Percentiles rank a stretch among this genome's conserved stretches.
Conservation (phyloP, 2,888 invertebrate genomes). For the Osmoderma eremita region DNA sequence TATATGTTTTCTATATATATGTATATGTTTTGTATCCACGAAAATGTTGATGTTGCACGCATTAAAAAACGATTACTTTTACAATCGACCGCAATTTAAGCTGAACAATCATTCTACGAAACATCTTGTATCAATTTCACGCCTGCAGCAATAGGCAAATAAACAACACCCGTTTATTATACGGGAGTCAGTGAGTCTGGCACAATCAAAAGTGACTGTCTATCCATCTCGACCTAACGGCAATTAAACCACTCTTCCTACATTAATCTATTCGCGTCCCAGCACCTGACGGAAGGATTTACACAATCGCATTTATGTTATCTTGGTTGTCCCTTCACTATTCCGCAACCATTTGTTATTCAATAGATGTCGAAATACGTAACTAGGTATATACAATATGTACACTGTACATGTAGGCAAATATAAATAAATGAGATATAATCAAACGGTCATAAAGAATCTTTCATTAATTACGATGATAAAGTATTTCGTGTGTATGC, state of each 20-base stretch:
- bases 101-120: too few relatives aligned
- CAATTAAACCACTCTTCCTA: constrained; percentile 28
- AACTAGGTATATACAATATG: neutral
- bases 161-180: constrained; percentile 4
- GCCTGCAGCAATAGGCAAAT: neutral
- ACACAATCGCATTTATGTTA: constrained; percentile 24
- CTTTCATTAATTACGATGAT: constrained; percentile 23
- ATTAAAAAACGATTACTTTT: too few relatives aligned
- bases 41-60: too few relatives aligned
- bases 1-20: too few relatives aligned
- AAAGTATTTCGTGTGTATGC: constrained; percentile 11
- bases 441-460: constrained; percentile 9
- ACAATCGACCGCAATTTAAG: too few relatives aligned
- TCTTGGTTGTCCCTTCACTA: constrained; percentile 26
- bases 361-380: constrained; percentile 2
- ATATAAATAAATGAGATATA: neutral
- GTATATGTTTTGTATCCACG: too few relatives aligned
- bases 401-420: neutral
- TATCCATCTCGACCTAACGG: constrained; percentile 3
- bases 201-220: constrained; percentile 10
- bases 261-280: constrained; percentile 18
- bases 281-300: constrained; percentile 25
- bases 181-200: constrained; percentile 19
- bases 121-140: constrained; percentile 15
- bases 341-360: constrained; percentile 27